These are phyloP conservation scores for Muscidifurax raptorellus DNA, from an alignment of 1,140 invertebrate genomes.

Conservation along the genomic window DNA sequence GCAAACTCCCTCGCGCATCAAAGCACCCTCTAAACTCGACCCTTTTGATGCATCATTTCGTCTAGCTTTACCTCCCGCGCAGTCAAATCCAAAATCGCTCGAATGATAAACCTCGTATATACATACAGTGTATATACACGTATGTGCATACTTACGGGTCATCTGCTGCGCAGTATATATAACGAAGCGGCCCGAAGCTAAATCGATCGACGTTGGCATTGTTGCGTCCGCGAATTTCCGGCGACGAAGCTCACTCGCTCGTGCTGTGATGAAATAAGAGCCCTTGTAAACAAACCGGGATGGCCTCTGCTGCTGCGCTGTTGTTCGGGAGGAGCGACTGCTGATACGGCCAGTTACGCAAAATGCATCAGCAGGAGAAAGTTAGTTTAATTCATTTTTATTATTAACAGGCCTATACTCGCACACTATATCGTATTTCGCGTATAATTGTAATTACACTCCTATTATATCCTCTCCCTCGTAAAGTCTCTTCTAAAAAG, in stretches of 20 bases:
- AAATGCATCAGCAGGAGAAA: too few relatives aligned
- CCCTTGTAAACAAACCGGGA: neutral
- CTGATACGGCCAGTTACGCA: too few relatives aligned
- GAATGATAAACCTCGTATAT: neutral
- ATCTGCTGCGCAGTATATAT: neutral
- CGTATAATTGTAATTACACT: too few relatives aligned
- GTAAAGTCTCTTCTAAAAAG: too few relatives aligned
- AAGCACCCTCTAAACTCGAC: neutral
- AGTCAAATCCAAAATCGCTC: neutral
- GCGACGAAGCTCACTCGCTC: neutral
- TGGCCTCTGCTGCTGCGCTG: neutral
- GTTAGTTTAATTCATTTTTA: too few relatives aligned
- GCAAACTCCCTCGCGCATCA: neutral
- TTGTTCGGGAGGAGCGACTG: too few relatives aligned
- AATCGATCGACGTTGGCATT: neutral
- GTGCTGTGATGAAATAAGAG: neutral
- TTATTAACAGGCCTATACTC: too few relatives aligned
- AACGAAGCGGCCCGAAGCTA: neutral
- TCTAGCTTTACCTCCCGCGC: neutral
- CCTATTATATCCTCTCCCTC: too few relatives aligned
- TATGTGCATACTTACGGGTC: neutral
- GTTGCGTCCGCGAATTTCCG: constrained; percentile 18
- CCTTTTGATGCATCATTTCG: neutral
- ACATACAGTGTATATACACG: neutral
- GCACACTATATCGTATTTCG: too few relatives aligned